Percentiles rank a stretch among this genome's conserved stretches.
These are phyloP conservation scores for Gastracanthus pulcherrimus DNA, from an alignment of 2,888 invertebrate genomes.

Conservation along the genomic window DNA sequence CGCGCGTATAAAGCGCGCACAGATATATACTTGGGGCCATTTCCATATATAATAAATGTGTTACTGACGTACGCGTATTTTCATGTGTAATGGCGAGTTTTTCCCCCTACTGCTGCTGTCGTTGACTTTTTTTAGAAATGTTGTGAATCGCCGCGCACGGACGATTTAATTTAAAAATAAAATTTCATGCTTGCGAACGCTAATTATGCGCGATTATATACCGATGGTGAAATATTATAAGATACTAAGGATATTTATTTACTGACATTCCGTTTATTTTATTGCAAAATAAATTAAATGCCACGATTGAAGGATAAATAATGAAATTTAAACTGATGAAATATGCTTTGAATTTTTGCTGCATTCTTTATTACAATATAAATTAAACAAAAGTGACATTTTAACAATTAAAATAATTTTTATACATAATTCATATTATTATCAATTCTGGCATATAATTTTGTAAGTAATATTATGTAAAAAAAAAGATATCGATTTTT, in stretches of 20 bases:
- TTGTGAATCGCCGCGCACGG: not conserved
- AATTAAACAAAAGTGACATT: not conserved
- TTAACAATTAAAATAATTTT: too few species aligned
- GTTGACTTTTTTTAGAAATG: not conserved
- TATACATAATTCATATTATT: too few species aligned
- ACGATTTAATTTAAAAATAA: conserved; percentile 39
- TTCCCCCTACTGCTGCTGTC: not conserved
- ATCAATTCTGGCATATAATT: too few species aligned
- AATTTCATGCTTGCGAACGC: conserved; percentile 36
- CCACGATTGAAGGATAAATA: not conserved
- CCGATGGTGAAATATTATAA: conserved; percentile 19
- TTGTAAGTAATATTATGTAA: too few species aligned
- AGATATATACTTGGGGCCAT: not conserved
- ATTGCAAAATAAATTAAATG: not conserved
- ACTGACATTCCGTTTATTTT: not conserved
- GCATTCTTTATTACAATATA: too few species aligned
- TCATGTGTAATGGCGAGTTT: not conserved
- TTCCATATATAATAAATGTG: conserved; percentile 31
- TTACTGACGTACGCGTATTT: not conserved
- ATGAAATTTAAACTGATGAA: not conserved
- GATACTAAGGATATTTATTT: not conserved
- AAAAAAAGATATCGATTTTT: too few species aligned
- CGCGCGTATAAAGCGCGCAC: not conserved
- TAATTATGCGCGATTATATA: conserved; percentile 9
- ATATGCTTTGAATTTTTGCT: not conserved